A percentile compares a stretch with the other conserved stretches of the same genome.
These are phyloP conservation scores for Peribatodes rhomboidaria DNA, from an alignment of 2,888 invertebrate genomes.

Conservation along the genomic window DNA sequence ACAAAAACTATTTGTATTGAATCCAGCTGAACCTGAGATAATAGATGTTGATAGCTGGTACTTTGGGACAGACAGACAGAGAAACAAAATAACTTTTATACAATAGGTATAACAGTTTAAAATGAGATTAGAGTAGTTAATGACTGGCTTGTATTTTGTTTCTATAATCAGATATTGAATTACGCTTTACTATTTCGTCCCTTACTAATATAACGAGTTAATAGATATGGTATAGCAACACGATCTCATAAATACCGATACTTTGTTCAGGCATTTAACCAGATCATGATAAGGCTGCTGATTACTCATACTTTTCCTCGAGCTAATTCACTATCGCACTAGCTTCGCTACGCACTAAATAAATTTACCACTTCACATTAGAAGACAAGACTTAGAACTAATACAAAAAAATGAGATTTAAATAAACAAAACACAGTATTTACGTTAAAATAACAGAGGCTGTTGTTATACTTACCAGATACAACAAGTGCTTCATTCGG, in stretches of 20 bases:
- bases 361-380: neutral
- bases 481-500: constrained; percentile 98
- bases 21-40: too few relatives aligned
- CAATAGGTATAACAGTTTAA: too few relatives aligned
- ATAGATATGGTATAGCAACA: neutral
- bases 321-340: neutral
- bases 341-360: neutral
- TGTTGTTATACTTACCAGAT: constrained; percentile 89
- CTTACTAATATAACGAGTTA: too few relatives aligned
- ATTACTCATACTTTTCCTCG: neutral
- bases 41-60: too few relatives aligned
- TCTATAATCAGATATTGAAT: too few relatives aligned
- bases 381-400: neutral
- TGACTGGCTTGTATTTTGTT: too few relatives aligned
- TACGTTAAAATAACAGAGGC: constrained; percentile 16
- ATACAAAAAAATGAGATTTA: neutral
- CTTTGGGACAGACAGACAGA: too few relatives aligned
- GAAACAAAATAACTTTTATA: too few relatives aligned
- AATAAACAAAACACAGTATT: constrained; percentile 10
- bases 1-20: too few relatives aligned
- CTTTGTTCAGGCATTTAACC: neutral
- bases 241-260: neutral
- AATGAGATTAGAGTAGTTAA: too few relatives aligned
- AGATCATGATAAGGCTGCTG: neutral
- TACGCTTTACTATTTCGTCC: too few relatives aligned